Evolutionary conservation across 2,888 invertebrate genomes (phyloP), one percentile per base, ranked within the genome.

Genomic region (Dermolepida albohirtum): DNA sequence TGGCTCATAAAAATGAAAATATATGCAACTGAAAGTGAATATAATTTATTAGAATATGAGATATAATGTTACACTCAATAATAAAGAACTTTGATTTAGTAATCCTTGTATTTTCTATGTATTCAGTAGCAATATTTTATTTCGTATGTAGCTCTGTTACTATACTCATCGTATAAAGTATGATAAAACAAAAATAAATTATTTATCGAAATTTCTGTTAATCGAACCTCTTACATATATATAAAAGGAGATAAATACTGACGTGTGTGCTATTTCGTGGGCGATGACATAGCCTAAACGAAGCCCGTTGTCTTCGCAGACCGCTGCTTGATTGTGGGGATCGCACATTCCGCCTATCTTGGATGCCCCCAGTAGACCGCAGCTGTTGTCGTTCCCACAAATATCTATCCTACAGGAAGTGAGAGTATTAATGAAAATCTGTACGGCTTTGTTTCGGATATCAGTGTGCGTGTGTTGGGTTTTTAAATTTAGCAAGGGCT

Each of bases 181-280:
- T 22, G 22, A 2, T 22, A 4, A 22, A 22, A 22, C 22, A 22
- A 22, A 22, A 22, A 22, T 11, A 49, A 49, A 49, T 11, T 12
- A 17, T 17, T 14, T 54, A 12, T 54, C 5, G 22, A 54, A 34
- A n/a, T 63, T 40, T 47, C 34, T 12, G 4, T 43, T 34, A 27
- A 55, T 34, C 29, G 12, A 11, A 29, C 34, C 40, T 5, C 14
- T 16, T 63, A 49, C 34, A 51, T 65, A 67, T 34, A 14, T 68
- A 67, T 54, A 49, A 59, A 54, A 67, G 62, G 43, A 34, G 57
- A 63, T 44, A 11, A 22, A 69, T 68, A 79, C 85, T 80, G 80
- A 88, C 88, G 86, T 86, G 79, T 88, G 88, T 64, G 87, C 88
- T 44, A 88, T 80, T 75, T 88, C 87, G 76, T 88, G 88, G 16